Base-by-base conservation (phyloP, 2,797 vertebrate genomes). In the Galaxias olidus region DNA sequence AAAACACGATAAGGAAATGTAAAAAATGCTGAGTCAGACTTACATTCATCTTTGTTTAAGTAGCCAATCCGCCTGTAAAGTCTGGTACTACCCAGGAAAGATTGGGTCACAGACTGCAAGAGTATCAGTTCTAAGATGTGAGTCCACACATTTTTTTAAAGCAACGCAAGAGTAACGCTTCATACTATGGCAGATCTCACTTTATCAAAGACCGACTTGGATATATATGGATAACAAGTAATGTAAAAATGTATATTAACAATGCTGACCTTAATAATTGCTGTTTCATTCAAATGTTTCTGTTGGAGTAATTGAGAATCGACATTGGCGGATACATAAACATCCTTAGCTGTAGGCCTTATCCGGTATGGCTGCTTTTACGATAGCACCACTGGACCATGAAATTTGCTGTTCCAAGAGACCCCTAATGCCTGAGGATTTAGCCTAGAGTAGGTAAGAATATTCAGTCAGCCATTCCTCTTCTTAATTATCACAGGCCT, bases 361-460 rank as follows among this genome's bases (percentile, higher is more conserved):
- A 47, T 61, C 14, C 12, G 53, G 49, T 15, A 63, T 12, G 40
- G 56, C 17, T 44, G 43, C 4, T 45, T 75, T 77, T 55, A 71
- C 14, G 18, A 63, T 17, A 61, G 62, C 72, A 64, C 54, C 50
- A 72, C 48, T n/a, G 12, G 52, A 69, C 50, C 19, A 0, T 76
- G 65, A 71, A 73, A 75, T 74, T 55, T 78, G 59, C 76, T 71
- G 70, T 69, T 82, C 77, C 47, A 45, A 61, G 71, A 66, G 65
- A 73, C 67, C 74, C 61, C 44, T 61, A 44, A 51, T 44, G 42
- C 30, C 55, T 9, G 14, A 30, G 55, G n/a, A 3, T 17, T 43
- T 57, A 42, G 58, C 56, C 71, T 1, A 1, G 18, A 66, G 66
- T 66, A 72, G 49, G 67, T 48, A 47, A 64, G 74, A 69, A 69